phyloP scores from a whole-genome alignment of 2,113 vertebrate species.

The Oceanodroma tethys region DNA sequence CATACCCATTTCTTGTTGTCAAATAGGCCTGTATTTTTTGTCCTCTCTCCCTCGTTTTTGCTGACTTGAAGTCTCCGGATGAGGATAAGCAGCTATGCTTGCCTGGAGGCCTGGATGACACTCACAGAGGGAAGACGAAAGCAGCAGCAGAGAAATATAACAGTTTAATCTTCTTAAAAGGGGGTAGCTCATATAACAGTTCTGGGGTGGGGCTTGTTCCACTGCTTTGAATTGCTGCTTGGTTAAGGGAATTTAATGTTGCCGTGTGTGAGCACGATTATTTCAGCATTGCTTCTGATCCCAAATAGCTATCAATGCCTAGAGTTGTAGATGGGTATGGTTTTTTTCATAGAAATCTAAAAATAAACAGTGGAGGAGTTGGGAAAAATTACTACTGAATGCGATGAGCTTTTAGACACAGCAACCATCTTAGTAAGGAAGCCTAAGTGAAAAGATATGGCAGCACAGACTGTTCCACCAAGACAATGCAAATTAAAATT shows the following conservation, averaged over 20 bases:
- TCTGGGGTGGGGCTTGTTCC: not conserved
- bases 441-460: not conserved
- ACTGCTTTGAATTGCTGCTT: constrained; percentile 22
- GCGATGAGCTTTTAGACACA: not conserved
- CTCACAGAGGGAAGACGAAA: constrained; percentile 38
- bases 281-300: constrained; percentile 15
- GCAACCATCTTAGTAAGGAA: not conserved
- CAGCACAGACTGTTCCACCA: not conserved
- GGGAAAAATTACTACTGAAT: not conserved
- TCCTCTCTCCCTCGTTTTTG: not conserved
- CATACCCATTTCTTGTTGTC: not conserved
- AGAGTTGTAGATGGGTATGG: not conserved
- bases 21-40: not conserved
- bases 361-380: not conserved
- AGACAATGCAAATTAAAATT: not conserved
- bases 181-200: constrained; percentile 30
- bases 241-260: constrained; percentile 19
- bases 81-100: not conserved
- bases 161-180: constrained; percentile 52
- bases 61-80: not conserved
- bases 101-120: constrained; percentile 8
- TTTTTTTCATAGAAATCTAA: constrained; percentile 19
- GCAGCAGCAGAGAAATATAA: constrained; percentile 34
- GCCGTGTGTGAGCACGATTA: not conserved
- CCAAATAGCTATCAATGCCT: not conserved